Evolutionary conservation across 1,140 invertebrate genomes (phyloP).

Genomic region (Frieseomelitta varia): DNA sequence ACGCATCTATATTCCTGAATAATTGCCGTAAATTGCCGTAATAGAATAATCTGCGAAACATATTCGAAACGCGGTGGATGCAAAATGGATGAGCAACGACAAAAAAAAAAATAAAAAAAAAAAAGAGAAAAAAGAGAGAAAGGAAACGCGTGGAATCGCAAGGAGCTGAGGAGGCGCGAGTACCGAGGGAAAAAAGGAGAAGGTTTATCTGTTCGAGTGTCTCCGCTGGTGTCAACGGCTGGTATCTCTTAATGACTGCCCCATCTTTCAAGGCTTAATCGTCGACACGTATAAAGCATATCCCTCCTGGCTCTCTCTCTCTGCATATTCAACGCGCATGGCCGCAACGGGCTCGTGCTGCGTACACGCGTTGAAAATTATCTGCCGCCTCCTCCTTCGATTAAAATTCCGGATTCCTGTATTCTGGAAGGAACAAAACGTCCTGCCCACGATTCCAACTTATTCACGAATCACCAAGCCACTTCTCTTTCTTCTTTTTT

Average conservation of each 20-base stretch:
- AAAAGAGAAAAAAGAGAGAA: neutral
- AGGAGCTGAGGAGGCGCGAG: neutral
- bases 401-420: slow-evolving; percentile 48
- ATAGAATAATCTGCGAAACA: neutral
- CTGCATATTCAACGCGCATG: slow-evolving; percentile 79
- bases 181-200: slow-evolving; percentile 1
- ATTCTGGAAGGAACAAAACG: slow-evolving; percentile 23
- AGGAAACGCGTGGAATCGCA: neutral
- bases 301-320: slow-evolving; percentile 58
- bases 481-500: neutral
- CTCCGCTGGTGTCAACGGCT: slow-evolving; percentile 76
- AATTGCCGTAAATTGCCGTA: neutral
- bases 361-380: slow-evolving; percentile 56
- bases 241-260: slow-evolving; percentile 81
- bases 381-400: slow-evolving; percentile 38
- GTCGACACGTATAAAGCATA: slow-evolving; percentile 81
- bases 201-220: slow-evolving; percentile 74
- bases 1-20: neutral
- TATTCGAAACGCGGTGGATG: neutral
- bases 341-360: slow-evolving; percentile 60
- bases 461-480: neutral
- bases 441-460: neutral
- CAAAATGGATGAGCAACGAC: neutral
- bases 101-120: no score
- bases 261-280: slow-evolving; percentile 80